Evolutionary conservation across 1,140 invertebrate genomes (phyloP).

Genomic region (Prorops nasuta): DNA sequence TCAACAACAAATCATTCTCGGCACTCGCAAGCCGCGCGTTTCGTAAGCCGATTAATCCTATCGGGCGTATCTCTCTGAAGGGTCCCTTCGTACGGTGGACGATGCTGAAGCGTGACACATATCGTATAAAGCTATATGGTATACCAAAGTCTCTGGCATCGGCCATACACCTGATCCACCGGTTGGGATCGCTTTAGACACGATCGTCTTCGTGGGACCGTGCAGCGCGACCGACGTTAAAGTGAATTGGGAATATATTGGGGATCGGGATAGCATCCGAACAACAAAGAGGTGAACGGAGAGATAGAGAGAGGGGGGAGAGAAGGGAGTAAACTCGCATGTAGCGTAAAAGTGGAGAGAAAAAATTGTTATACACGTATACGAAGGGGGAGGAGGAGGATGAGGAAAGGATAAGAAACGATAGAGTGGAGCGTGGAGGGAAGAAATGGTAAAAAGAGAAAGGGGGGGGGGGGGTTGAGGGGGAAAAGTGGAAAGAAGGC

Average conservation of each 20-base stretch:
- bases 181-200: too few relatives aligned
- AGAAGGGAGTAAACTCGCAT: constrained; percentile 18
- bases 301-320: constrained; percentile 12
- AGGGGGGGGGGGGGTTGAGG: constrained; percentile 8
- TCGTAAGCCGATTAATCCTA: constrained; percentile 36
- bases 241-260: too few relatives aligned
- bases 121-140: too few relatives aligned
- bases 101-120: too few relatives aligned
- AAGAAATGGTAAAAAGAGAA: constrained; percentile 1
- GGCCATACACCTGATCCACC: too few relatives aligned
- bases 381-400: too few relatives aligned
- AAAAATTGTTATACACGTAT: too few relatives aligned
- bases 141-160: too few relatives aligned
- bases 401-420: too few relatives aligned
- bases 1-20: constrained; percentile 28
- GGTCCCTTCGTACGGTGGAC: constrained; percentile 1
- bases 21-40: constrained; percentile 7
- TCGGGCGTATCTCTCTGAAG: constrained; percentile 27
- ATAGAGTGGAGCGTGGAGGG: constrained; percentile 7
- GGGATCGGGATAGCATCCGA: constrained; percentile 17
- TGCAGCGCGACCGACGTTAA: too few relatives aligned
- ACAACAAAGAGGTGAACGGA: constrained; percentile 15
- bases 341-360: too few relatives aligned
- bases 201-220: constrained; percentile 18
- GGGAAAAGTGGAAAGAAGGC: constrained; percentile 25